These are phyloP conservation scores for Gadus chalcogrammus DNA, from an alignment of 2,113 vertebrate genomes.

Conservation along the genomic window DNA sequence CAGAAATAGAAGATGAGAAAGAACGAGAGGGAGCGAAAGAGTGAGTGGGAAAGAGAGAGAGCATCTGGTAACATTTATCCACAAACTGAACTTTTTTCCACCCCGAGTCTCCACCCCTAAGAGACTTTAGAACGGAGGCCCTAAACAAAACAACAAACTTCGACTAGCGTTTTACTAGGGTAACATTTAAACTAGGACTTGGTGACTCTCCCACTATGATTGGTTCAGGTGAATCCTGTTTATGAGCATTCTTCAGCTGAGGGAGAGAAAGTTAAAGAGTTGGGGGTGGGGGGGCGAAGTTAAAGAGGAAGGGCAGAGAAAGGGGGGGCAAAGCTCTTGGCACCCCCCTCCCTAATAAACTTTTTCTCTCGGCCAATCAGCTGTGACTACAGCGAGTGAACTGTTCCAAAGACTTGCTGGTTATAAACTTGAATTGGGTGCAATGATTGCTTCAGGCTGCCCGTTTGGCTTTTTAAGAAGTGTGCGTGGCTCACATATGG, in stretches of 20 bases:
- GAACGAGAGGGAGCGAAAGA: conserved; percentile 40
- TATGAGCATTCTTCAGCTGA: conserved; percentile 75
- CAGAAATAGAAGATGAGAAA: conserved; percentile 6
- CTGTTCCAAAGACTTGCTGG: conserved; percentile 65
- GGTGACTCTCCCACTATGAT: conserved; percentile 62
- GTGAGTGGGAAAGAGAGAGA: conserved; percentile 42
- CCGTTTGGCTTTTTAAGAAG: conserved; percentile 62
- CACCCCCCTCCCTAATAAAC: conserved; percentile 67
- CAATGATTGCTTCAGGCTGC: conserved; percentile 74
- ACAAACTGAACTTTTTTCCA: conserved; percentile 65
- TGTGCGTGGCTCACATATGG: conserved; percentile 68
- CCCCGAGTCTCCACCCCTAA: conserved; percentile 43
- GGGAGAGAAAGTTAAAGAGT: conserved; percentile 67
- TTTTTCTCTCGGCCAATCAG: conserved; percentile 61
- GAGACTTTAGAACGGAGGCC: conserved; percentile 58
- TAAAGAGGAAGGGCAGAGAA: conserved; percentile 61
- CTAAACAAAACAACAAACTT: conserved; percentile 73
- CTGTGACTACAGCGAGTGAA: conserved; percentile 49
- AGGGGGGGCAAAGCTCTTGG: conserved; percentile 57
- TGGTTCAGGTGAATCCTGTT: conserved; percentile 76
- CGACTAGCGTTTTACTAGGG: conserved; percentile 71
- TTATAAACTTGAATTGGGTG: conserved; percentile 71
- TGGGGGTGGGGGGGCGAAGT: conserved; percentile 42
- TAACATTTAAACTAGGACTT: conserved; percentile 58
- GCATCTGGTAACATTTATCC: conserved; percentile 79